Percentiles rank a stretch among this genome's conserved stretches.
These are phyloP conservation scores for Microtus pennsylvanicus DNA, from an alignment of 2,113 vertebrate genomes.

Conservation along the genomic window DNA sequence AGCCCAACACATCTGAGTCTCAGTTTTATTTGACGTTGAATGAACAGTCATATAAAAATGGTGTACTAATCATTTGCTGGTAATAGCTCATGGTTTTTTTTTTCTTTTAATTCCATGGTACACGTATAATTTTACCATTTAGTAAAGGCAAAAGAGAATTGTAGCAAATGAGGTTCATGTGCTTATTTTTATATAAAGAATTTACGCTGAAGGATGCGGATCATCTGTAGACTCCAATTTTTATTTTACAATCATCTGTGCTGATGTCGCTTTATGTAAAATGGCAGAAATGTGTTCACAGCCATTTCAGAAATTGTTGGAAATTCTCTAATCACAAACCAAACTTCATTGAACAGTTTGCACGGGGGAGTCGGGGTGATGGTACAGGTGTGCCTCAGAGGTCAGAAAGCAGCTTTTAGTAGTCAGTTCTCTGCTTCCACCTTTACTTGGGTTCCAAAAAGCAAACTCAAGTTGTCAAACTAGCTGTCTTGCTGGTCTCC, in stretches of 20 bases:
- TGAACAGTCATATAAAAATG: not conserved
- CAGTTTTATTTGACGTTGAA: not conserved
- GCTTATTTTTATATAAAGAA: not conserved
- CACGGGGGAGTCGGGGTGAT: accelerated
- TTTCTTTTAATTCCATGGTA: not conserved
- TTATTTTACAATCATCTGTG: not conserved
- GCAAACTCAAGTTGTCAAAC: not conserved
- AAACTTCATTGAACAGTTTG: not conserved
- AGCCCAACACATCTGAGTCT: not conserved
- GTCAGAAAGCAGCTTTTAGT: not conserved
- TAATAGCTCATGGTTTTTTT: not conserved
- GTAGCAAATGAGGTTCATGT: not conserved
- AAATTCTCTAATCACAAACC: not conserved
- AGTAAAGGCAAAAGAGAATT: not conserved
- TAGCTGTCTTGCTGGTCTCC: not conserved
- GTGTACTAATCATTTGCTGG: not conserved
- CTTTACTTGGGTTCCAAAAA: not conserved
- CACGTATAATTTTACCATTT: not conserved
- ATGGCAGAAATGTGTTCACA: not conserved
- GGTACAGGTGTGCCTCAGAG: not conserved
- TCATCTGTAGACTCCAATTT: not conserved
- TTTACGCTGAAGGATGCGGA: not conserved
- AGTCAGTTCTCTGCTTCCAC: not conserved
- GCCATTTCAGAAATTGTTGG: not conserved
- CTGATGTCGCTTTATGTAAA: not conserved